Evolutionary conservation across 2,888 invertebrate genomes (phyloP).

Genomic region (Scaptomyza caliginosa): DNA sequence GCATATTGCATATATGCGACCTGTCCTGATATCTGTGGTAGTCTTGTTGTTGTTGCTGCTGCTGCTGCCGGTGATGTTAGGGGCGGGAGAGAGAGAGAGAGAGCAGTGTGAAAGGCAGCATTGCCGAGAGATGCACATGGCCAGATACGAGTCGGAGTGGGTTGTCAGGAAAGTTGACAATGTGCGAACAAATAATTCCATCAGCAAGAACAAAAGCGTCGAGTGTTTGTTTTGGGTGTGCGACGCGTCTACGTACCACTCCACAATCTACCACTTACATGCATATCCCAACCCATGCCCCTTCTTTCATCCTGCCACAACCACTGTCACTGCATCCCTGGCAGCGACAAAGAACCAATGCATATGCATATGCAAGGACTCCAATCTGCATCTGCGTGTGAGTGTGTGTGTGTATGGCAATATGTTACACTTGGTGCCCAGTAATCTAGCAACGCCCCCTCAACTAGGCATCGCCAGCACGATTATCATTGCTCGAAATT

Average conservation of each 20-base stretch:
- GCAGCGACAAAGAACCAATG: conserved; percentile 35
- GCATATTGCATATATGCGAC: conserved; percentile 63
- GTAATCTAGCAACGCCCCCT: conserved; percentile 56
- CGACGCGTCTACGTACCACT: conserved; percentile 40
- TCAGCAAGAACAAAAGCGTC: conserved; percentile 81
- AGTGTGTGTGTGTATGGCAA: conserved; percentile 11
- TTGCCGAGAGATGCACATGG: conserved; percentile 54
- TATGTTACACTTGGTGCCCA: conserved; percentile 46
- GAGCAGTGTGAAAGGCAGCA: conserved; percentile 35
- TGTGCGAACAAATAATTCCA: conserved; percentile 83
- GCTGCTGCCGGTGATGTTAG: neutral
- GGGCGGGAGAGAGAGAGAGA: neutral
- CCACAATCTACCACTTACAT: conserved; percentile 13
- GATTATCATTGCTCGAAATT: conserved; percentile 77
- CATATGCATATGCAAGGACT: conserved; percentile 45
- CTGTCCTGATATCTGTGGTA: conserved; percentile 13
- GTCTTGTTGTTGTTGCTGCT: neutral
- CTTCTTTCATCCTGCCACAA: neutral
- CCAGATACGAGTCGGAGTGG: conserved; percentile 45
- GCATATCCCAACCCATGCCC: conserved; percentile 3
- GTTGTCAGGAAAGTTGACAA: conserved; percentile 74
- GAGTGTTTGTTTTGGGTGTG: conserved; percentile 76
- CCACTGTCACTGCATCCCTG: conserved; percentile 13
- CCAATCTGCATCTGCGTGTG: conserved; percentile 1
- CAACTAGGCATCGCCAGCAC: conserved; percentile 30